These are phyloP conservation scores for Megaceryle maxima DNA, from an alignment of 2,113 vertebrate species.

Conservation along the genomic window DNA sequence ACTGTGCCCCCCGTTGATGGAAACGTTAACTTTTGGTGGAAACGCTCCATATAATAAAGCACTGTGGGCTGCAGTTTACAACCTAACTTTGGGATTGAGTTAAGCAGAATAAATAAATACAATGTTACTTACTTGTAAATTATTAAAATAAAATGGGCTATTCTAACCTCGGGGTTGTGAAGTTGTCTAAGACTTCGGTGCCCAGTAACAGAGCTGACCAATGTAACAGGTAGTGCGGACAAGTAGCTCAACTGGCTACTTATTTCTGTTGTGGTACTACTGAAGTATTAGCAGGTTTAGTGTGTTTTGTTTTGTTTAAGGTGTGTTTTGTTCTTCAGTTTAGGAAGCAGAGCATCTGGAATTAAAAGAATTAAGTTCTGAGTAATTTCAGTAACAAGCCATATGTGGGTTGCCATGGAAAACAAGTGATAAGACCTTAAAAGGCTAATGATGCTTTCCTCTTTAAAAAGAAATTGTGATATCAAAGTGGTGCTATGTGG, in stretches of 20 bases:
- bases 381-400: neutral
- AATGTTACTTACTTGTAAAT: neutral
- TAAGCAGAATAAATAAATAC: neutral
- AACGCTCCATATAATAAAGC: too few relatives aligned
- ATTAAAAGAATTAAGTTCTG: neutral
- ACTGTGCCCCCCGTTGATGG: neutral
- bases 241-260: neutral
- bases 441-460: neutral
- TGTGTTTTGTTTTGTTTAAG: neutral
- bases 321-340: neutral
- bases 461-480: neutral
- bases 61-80: neutral
- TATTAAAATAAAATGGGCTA: too few relatives aligned
- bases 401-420: neutral
- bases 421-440: neutral
- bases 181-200: rapidly evolving
- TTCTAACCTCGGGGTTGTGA: neutral
- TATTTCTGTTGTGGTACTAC: too few relatives aligned
- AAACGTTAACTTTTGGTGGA: neutral
- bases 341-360: neutral
- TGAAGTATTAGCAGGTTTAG: neutral
- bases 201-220: neutral
- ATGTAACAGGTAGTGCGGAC: neutral
- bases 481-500: rapidly evolving
- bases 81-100: neutral